Evolutionary conservation across 2,113 vertebrate genomes (phyloP).

Genomic region (Numenius arquata): DNA sequence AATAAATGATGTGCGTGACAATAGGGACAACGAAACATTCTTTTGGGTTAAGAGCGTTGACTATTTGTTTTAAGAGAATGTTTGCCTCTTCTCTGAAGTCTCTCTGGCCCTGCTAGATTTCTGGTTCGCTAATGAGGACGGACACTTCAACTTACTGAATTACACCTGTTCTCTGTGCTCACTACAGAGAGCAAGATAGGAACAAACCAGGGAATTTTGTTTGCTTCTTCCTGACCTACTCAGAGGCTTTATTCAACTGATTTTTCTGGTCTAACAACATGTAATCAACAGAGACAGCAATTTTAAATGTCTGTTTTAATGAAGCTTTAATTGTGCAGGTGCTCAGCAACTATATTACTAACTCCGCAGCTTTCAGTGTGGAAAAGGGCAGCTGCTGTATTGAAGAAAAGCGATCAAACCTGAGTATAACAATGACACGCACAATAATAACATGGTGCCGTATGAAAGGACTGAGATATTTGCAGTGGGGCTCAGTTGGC

Average conservation of each 20-base stretch:
- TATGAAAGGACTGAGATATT: not conserved
- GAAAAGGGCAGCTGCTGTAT: conserved; percentile 13
- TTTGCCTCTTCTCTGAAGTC: not conserved
- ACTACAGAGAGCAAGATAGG: not conserved
- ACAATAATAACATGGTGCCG: not conserved
- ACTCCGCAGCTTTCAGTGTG: not conserved
- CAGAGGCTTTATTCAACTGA: not conserved
- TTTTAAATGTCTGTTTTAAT: not conserved
- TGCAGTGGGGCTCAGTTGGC: not conserved
- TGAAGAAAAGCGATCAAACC: not conserved
- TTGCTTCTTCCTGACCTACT: not conserved
- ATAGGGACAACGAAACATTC: not conserved
- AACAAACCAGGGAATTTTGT: not conserved
- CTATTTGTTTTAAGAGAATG: not conserved
- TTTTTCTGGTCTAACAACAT: not conserved
- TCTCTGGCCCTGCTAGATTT: not conserved
- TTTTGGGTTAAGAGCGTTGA: not conserved
- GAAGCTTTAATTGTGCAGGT: conserved; percentile 36
- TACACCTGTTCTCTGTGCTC: not conserved
- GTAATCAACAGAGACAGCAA: not conserved
- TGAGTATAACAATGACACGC: not conserved
- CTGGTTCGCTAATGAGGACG: not conserved
- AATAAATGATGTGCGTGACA: not conserved
- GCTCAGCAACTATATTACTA: not conserved
- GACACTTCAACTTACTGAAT: not conserved